These are phyloP conservation scores for Cryptophagus acutangulus DNA, from an alignment of 2,888 invertebrate genomes.

Conservation along the genomic window DNA sequence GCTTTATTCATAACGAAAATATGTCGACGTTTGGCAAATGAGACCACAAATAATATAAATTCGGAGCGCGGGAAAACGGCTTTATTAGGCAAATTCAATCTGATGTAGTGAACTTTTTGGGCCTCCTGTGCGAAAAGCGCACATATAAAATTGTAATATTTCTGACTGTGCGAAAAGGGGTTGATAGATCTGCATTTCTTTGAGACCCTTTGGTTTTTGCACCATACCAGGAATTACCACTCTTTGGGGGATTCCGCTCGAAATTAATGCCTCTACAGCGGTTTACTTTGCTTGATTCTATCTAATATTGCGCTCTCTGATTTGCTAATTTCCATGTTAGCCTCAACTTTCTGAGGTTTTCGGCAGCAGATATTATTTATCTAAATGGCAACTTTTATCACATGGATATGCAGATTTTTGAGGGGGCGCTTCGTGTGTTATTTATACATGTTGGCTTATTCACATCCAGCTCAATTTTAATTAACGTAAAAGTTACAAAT, in stretches of 20 bases:
- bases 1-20: background rate
- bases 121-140: no score
- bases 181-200: constrained; percentile 39
- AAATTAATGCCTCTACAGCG: constrained; percentile 27
- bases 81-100: constrained; percentile 1
- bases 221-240: constrained; percentile 34
- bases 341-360: no score
- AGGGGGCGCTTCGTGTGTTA: no score
- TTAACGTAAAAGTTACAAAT: no score
- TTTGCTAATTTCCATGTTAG: no score
- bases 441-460: no score
- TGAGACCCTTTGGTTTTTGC: constrained; percentile 41
- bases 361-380: no score
- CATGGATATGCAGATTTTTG: no score
- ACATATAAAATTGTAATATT: constrained; percentile 1
- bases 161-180: background rate
- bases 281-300: no score
- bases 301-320: no score
- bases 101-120: background rate
- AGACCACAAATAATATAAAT: constrained; percentile 1
- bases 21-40: background rate
- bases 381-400: no score
- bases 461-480: no score
- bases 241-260: constrained; percentile 34
- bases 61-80: background rate